Base-by-base conservation (phyloP, 1,140 invertebrate species). In the Tetraneura akinire region DNA sequence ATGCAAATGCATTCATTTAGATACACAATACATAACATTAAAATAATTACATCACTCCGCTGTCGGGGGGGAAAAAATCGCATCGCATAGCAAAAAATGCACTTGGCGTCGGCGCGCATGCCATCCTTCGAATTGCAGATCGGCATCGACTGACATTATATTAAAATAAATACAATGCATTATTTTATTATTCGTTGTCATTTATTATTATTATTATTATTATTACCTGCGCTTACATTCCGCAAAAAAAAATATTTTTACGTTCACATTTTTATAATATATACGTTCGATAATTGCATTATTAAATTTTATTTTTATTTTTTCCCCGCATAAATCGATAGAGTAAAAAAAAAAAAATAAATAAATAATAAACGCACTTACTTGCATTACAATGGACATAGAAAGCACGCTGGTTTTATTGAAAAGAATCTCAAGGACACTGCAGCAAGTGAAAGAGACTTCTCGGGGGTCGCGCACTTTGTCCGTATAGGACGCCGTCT, bases 381-480 rank as follows among this genome's bases (percentile, higher is more conserved):
- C n/a, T 37, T 47, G 11, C 37, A 37, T 21, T 29, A 47, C 32
- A 47, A 68, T 47, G 64, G 21, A 21, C n/a, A n/a, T 45, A 68
- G 21, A 42, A 47, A 68, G 32, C 11, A 45, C 45, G 21, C 5
- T 23, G 42, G 42, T 42, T n/a, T n/a, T n/a, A 18, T 68, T 68
- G 64, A 29, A 10, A 68, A 45, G 21, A 68, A 45, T 68, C 42
- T 16, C 64, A 68, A 68, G 64, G 37, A 45, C n/a, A 47, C 3
- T 47, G 64, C 21, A 16, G 6, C 2, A 1, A 37, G 42, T 26
- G 42, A 23, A 62, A 14, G 11, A 47, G 23, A 68, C 64, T 68
- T 13, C 37, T 45, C 37, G n/a, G 37, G 62, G 18, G n/a, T 37
- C 32, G 32, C 32, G 32, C 3, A 53, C 51, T 53, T 53, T n/a